Percentiles rank a stretch among this genome's conserved stretches.
These are phyloP conservation scores for Cataglyphis hispanica DNA, from an alignment of 1,140 invertebrate genomes.

Conservation along the genomic window DNA sequence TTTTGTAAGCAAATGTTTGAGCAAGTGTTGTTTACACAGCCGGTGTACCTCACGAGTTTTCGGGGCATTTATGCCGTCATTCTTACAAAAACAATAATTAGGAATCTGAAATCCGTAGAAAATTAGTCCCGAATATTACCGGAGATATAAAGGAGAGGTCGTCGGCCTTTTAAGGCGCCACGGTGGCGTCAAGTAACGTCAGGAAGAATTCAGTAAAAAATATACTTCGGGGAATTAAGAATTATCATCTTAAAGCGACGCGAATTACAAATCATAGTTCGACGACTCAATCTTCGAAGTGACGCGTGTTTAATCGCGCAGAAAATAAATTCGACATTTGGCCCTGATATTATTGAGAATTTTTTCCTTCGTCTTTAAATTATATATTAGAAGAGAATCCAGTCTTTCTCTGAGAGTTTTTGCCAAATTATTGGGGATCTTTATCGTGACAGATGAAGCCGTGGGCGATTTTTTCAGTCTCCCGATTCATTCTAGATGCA, in stretches of 20 bases:
- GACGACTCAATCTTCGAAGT: slow-evolving; percentile 34
- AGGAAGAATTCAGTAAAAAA: background rate
- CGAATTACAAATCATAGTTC: slow-evolving; percentile 43
- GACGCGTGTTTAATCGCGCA: slow-evolving; percentile 26
- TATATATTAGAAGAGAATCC: slow-evolving; percentile 18
- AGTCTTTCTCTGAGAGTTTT: slow-evolving; percentile 58
- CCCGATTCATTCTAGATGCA: slow-evolving; percentile 49
- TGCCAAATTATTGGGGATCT: slow-evolving; percentile 48
- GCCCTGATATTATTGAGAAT: background rate
- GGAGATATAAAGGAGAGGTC: background rate
- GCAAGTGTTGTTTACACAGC: slow-evolving; percentile 45
- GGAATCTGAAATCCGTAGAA: slow-evolving; percentile 36
- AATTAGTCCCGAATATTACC: slow-evolving; percentile 30
- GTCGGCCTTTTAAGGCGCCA: slow-evolving; percentile 21
- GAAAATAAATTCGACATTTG: background rate
- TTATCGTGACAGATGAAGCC: slow-evolving; percentile 20
- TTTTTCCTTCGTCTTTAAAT: slow-evolving; percentile 36
- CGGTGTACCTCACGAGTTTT: background rate
- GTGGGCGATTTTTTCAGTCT: slow-evolving; percentile 67
- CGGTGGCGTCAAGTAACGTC: background rate
- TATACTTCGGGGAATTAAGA: slow-evolving; percentile 19
- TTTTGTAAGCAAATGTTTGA: slow-evolving; percentile 49
- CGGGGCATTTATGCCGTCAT: slow-evolving; percentile 18
- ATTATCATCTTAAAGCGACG: background rate
- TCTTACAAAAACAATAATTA: slow-evolving; percentile 46